Percentiles rank a stretch among this genome's conserved stretches.
Evolutionary conservation across 2,797 vertebrate genomes (phyloP).

Genomic region (Hydrocynus forskahlii): DNA sequence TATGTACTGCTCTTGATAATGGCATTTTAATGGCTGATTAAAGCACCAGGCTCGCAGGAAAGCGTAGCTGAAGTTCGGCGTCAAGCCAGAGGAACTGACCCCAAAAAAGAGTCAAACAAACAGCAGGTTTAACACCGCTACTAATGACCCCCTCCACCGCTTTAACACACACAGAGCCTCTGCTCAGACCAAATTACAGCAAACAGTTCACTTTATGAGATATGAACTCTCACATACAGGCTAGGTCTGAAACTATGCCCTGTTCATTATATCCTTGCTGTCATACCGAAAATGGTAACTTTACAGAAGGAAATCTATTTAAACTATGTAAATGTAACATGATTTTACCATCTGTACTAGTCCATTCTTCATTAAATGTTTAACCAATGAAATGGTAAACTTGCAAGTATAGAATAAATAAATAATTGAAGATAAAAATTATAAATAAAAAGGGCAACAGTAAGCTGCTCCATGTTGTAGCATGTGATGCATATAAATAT

Average conservation of each 20-base stretch:
- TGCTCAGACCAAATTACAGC: conserved; percentile 54
- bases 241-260: not conserved
- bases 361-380: too few species aligned
- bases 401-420: too few species aligned
- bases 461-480: too few species aligned
- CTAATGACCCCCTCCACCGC: conserved; percentile 67
- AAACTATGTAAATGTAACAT: not conserved
- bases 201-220: conserved; percentile 39
- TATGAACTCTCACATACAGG: not conserved
- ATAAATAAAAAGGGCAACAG: too few species aligned
- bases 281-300: not conserved
- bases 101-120: conserved; percentile 69
- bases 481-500: too few species aligned
- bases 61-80: conserved; percentile 41
- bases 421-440: too few species aligned
- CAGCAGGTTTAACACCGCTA: conserved; percentile 62
- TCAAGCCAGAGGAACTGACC: conserved; percentile 64
- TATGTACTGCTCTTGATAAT: conserved; percentile 66
- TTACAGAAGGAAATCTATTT: not conserved
- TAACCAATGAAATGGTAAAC: too few species aligned
- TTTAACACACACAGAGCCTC: conserved; percentile 11
- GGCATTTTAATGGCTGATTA: conserved; percentile 68
- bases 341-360: too few species aligned
- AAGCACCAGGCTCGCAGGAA: conserved; percentile 58
- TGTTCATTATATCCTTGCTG: not conserved